Evolutionary conservation across 2,888 invertebrate species (phyloP), one percentile per base, ranked within the genome.

Genomic region (Clitarchus hookeri): DNA sequence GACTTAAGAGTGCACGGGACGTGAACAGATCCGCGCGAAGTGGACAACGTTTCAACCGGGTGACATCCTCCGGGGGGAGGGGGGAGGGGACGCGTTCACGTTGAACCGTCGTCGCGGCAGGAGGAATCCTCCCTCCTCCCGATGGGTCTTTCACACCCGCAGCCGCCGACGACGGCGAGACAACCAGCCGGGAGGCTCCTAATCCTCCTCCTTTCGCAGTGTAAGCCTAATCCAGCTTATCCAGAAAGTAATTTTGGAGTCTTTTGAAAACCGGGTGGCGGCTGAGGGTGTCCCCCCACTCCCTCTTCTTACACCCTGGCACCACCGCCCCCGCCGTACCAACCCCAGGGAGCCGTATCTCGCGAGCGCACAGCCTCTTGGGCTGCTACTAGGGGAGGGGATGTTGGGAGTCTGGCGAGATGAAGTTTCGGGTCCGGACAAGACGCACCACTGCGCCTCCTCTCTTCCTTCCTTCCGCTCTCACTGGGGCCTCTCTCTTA

Each of bases 201-300:
- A 87, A 87, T 88, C 87, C 86, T 85, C 86, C 87, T 86, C 86
- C 86, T 88, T 82, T 82, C 23, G 87, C 87, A 86, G 86, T 87
- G 88, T 86, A 87, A 88, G 87, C 88, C 89, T 89, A 89, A 89
- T 88, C 89, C 88, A 88, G 89, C 89, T 89, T 89, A 89, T 89
- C 89, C 89, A 88, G 89, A 89, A 89, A 89, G 89, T 89, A 89
- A 89, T 89, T 89, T 89, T 89, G 89, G 89, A 89, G 87, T 89
- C 89, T 89, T 89, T 89, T 89, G 89, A 89, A 89, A 89, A 88
- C 87, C 85, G 87, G 86, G 82, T 80, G 82, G 82, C 13, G 82
- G 27, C 23, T 36, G 36, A 13, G 54, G 48, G 84, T 84, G 25
- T 84, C 23, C 12, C 11, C 23, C 27, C 82, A 36, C 23, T 26